phyloP scores from a whole-genome alignment of 2,797 vertebrate species.

The Oceanodroma leucorhoa region DNA sequence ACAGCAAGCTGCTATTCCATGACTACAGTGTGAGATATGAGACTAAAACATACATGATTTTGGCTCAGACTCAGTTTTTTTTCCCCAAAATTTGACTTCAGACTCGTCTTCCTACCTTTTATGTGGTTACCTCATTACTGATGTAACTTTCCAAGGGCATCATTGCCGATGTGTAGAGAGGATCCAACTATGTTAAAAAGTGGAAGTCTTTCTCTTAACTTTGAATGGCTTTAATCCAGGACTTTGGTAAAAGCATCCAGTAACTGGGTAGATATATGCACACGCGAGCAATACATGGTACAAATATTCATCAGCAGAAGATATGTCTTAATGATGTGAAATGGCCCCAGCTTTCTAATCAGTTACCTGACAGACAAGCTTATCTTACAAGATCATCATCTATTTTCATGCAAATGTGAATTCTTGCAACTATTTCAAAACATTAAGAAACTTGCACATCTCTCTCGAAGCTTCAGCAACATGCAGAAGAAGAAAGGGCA shows the following conservation, averaged over 20 bases:
- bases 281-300: rapidly evolving
- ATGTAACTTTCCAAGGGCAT: neutral
- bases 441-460: neutral
- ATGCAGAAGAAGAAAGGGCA: neutral
- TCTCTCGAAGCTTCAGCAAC: neutral
- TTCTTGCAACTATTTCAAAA: neutral
- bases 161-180: neutral
- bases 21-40: neutral
- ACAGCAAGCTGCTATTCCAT: neutral
- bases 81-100: neutral
- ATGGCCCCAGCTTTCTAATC: neutral
- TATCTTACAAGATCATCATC: neutral
- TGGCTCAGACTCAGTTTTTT: neutral
- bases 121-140: neutral
- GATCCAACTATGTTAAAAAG: neutral
- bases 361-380: neutral
- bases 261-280: neutral
- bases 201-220: neutral
- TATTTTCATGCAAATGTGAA: neutral
- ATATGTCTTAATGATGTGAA: neutral
- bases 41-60: neutral
- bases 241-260: neutral
- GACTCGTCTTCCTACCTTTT: neutral
- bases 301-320: neutral
- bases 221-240: neutral